Evolutionary conservation across 2,797 vertebrate genomes (phyloP).

Genomic region (Capromys pilorides): DNA sequence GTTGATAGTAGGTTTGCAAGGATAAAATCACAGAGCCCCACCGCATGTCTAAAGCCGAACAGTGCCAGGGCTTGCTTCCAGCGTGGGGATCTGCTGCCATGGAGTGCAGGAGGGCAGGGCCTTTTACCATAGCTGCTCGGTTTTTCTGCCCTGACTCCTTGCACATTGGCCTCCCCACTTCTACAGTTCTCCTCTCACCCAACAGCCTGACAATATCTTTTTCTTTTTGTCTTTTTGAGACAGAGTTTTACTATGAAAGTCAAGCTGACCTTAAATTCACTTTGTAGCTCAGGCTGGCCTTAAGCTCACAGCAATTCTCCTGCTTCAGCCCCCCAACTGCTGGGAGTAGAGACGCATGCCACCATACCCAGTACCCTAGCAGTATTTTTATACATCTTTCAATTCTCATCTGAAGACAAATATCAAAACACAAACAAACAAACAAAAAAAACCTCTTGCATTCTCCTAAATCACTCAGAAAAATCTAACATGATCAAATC

Average conservation of each 20-base stretch:
- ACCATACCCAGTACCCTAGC: neutral
- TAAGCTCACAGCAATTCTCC: neutral
- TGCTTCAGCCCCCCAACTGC: neutral
- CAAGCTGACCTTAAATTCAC: neutral
- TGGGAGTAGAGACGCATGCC: neutral
- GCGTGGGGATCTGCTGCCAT: neutral
- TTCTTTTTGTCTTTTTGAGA: neutral
- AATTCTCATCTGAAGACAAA: neutral
- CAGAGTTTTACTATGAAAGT: neutral
- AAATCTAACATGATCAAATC: neutral
- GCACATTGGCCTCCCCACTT: neutral
- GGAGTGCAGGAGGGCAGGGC: neutral
- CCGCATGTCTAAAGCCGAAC: neutral
- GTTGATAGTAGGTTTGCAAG: neutral
- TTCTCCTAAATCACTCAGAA: neutral
- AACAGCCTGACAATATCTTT: neutral
- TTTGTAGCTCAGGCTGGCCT: neutral
- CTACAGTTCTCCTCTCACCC: neutral
- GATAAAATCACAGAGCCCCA: neutral
- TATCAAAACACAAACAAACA: too few species aligned
- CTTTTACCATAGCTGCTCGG: neutral
- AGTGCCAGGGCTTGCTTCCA: neutral
- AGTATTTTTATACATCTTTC: neutral
- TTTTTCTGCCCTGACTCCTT: neutral
- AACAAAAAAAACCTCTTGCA: neutral